Percentiles rank a stretch among this genome's conserved stretches.
Conservation (phyloP, 2,888 invertebrate genomes). For the Erannis defoliaria region DNA sequence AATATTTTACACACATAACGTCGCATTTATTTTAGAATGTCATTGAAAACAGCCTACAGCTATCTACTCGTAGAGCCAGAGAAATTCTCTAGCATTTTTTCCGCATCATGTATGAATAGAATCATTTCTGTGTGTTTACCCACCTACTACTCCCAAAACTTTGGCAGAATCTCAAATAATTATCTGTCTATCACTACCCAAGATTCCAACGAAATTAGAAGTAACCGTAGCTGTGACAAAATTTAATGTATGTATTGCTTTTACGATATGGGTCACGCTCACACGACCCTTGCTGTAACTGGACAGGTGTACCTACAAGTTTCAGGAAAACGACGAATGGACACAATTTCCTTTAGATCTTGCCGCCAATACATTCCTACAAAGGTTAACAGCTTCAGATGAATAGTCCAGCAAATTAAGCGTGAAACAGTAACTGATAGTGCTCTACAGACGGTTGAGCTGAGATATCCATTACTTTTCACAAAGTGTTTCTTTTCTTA, state of each 20-base stretch:
- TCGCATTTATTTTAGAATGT: conserved; percentile 53
- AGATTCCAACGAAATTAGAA: conserved; percentile 59
- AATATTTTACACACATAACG: conserved; percentile 58
- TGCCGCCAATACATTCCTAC: not conserved
- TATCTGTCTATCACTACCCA: conserved; percentile 59
- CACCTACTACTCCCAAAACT: conserved; percentile 46
- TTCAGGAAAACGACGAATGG: not conserved
- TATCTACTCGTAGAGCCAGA: conserved; percentile 45
- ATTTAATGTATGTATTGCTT: conserved; percentile 38
- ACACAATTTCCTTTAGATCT: not conserved
- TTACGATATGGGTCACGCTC: conserved; percentile 40
- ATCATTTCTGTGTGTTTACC: conserved; percentile 36
- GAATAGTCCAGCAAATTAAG: conserved; percentile 34
- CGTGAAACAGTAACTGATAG: conserved; percentile 38
- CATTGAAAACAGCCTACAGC: conserved; percentile 56
- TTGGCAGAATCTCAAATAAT: conserved; percentile 66
- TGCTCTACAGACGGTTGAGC: conserved; percentile 32
- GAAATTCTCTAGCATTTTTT: conserved; percentile 51
- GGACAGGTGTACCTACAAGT: not conserved
- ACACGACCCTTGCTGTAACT: conserved; percentile 34
- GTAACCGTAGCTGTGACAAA: conserved; percentile 51
- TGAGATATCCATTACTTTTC: conserved; percentile 43
- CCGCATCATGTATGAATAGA: conserved; percentile 48
- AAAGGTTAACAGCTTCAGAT: conserved; percentile 9
- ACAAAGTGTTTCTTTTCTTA: conserved; percentile 42